Base-by-base conservation (phyloP, 1,140 invertebrate genomes). In the Drosophila kepulauana region DNA sequence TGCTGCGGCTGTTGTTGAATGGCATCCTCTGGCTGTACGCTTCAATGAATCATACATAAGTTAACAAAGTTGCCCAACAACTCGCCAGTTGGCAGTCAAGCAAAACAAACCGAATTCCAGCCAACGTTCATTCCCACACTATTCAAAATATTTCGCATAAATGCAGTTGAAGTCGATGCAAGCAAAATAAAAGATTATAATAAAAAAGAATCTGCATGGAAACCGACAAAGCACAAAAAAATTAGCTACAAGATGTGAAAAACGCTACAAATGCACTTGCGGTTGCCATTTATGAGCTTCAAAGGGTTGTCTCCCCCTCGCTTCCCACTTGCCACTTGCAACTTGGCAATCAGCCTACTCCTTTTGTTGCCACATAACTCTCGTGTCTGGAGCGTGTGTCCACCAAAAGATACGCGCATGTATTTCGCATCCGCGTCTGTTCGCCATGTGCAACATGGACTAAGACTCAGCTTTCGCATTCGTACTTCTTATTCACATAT, bases 161-260 rank as follows among this genome's bases (percentile, higher is more conserved):
- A 78, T 85, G 78, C 75, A 81, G 68, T 46, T 58, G 43, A 15
- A 33, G 57, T 25, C 20, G 20, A 25, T 25, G 20, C 20, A 25
- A 43, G 41, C 46, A 38, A 75, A 13, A 33, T 57, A 41, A 35
- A 38, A 41, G 15, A 69, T 69, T 77, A 73, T 80, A 52, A 54
- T 59, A 51, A 41, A 56, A 56, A 13, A 20, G 33, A 48, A 38
- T 52, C 25, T 87, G 70, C 77, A 74, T 82, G 67, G 52, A 71
- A 87, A 84, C 80, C 84, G 82, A 84, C 81, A 89, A 89, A 81
- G 79, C 67, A 77, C 20, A 75, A 75, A 77, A 25, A 89, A 88
- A 88, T 88, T 88, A 88, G 81, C 84, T 85, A 74, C 81, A 84
- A 89, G 78, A 79, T 88, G 84, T 78, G 84, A 88, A 88, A 84